Evolutionary conservation across 2,888 invertebrate genomes (phyloP).

Genomic region (Lathronympha strigana): DNA sequence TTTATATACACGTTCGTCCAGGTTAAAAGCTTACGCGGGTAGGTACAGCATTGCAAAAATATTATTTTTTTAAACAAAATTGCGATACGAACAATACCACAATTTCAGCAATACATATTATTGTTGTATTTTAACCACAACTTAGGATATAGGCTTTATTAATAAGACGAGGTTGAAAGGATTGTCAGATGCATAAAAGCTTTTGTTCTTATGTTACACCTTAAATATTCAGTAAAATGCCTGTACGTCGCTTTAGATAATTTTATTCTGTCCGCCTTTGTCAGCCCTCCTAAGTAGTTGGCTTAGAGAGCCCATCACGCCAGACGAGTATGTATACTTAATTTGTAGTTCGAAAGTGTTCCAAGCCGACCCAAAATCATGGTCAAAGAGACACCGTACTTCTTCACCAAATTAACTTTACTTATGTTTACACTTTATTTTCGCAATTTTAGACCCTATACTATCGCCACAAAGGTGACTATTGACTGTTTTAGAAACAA

Average conservation of each 20-base stretch:
- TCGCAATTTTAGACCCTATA: constrained; percentile 56
- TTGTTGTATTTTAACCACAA: too few relatives aligned
- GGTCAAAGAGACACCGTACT: constrained; percentile 74
- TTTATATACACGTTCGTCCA: not conserved
- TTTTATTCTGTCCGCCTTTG: constrained; percentile 31
- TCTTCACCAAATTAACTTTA: constrained; percentile 63
- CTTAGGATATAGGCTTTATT: too few relatives aligned
- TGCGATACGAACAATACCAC: too few relatives aligned
- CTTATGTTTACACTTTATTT: constrained; percentile 51
- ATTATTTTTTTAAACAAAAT: too few relatives aligned
- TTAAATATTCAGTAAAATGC: constrained; percentile 13
- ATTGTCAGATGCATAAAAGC: not conserved
- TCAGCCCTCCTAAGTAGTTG: constrained; percentile 22
- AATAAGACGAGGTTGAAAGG: too few relatives aligned
- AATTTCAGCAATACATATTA: too few relatives aligned
- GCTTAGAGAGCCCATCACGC: constrained; percentile 56
- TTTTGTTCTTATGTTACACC: not conserved
- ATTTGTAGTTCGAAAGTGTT: constrained; percentile 63
- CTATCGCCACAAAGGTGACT: constrained; percentile 48
- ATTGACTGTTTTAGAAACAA: constrained; percentile 44
- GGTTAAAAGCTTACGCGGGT: not conserved
- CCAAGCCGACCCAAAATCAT: constrained; percentile 71
- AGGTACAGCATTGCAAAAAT: not conserved
- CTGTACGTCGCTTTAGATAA: constrained; percentile 11
- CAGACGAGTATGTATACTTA: constrained; percentile 56